Conservation (phyloP, 92 coral and sea anemone genomes). For the Siderastrea radians region DNA sequence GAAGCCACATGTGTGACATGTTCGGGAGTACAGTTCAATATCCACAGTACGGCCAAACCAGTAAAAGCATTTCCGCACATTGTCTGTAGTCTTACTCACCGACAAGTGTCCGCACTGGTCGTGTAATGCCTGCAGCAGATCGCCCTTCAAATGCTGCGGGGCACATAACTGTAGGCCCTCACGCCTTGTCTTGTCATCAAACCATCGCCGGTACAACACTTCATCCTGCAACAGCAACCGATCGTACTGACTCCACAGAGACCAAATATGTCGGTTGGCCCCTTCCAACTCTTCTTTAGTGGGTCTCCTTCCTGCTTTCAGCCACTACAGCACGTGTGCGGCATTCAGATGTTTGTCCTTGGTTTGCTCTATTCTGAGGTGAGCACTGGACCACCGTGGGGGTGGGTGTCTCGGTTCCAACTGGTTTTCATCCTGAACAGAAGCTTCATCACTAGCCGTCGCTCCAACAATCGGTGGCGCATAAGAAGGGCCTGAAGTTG, state of each 20-base stretch:
- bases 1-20: conserved; percentile 34
- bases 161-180: conserved; percentile 37
- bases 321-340: conserved; percentile 49
- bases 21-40: conserved; percentile 38
- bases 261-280: conserved; percentile 37
- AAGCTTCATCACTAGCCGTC: conserved; percentile 10
- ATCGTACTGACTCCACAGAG: conserved; percentile 62
- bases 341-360: conserved; percentile 11
- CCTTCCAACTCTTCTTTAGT: conserved; percentile 37
- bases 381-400: conserved; percentile 19
- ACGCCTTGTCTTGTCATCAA: conserved; percentile 22
- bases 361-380: conserved; percentile 15
- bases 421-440: neutral
- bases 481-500: neutral
- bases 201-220: conserved; percentile 47
- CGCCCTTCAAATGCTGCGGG: conserved; percentile 10
- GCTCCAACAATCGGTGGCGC: conserved; percentile 3
- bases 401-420: neutral
- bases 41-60: conserved; percentile 37
- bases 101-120: conserved; percentile 41
- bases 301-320: conserved; percentile 39
- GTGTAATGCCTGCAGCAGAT: conserved; percentile 3
- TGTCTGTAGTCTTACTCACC: conserved; percentile 37
- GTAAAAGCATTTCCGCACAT: conserved; percentile 41
- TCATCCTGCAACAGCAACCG: conserved; percentile 30